Evolutionary conservation across 2,888 invertebrate species (phyloP), one percentile per base, ranked within the genome.

Genomic region (Synergus laeviventris): DNA sequence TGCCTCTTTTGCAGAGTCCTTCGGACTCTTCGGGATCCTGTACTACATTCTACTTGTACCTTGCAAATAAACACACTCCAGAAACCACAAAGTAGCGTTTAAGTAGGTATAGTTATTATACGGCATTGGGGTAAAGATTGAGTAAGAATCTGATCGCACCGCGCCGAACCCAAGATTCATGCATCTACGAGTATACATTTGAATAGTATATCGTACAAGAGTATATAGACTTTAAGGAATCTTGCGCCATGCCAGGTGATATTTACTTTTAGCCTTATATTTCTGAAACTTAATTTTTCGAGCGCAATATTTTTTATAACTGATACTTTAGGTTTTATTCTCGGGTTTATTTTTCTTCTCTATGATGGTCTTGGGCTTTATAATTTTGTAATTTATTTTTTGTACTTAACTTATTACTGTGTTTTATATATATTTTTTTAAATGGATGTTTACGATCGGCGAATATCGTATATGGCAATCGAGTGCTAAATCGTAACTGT

Each of bases 81-180:
- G 38, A 62, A 62, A 62, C n/a, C 24, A 11, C n/a, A 49, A 31
- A 7, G n/a, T n/a, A 49, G 31, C 45, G 36, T 31, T 38, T 18
- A 14, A n/a, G 18, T 64, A 64, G 21, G 18, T 39, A 62, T 62
- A 21, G 39, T 64, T 64, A 64, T 64, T 64, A 64, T 64, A 14
- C 42, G 39, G 64, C 64, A 2, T 64, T 64, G 39, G 64, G 42
- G 42, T 39, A 64, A 64, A 64, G 21, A 64, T 64, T 64, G 64
- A 21, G 24, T 64, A 24, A 64, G 42, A 42, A 64, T 64, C 64
- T 64, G n/a, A n/a, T n/a, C n/a, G n/a, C n/a, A n/a, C n/a, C 12
- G 12, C 64, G 21, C 64, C 42, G 21, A 64, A 42, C 64, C 42
- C 42, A 64, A 42, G 14, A 21, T 42, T 64, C 64, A 64, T 64